Evolutionary conservation across 2,797 vertebrate genomes (phyloP).

Genomic region (Spheniscus humboldti): DNA sequence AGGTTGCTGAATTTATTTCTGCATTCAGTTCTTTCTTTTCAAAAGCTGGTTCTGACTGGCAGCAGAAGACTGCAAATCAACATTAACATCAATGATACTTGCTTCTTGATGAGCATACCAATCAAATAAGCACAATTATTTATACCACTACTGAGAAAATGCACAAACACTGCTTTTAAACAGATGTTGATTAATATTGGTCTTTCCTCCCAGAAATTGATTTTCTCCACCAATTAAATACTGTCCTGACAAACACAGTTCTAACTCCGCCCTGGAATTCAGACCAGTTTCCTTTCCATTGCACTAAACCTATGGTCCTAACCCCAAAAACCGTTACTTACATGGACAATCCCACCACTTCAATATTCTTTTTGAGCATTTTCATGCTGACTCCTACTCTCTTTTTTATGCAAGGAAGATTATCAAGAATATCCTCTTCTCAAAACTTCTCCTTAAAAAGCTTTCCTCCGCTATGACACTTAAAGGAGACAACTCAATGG

Average conservation of each 20-base stretch:
- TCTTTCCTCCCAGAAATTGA: background rate
- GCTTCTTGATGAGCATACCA: background rate
- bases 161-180: background rate
- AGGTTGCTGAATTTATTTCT: background rate
- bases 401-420: background rate
- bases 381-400: background rate
- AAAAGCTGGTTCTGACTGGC: background rate
- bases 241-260: background rate
- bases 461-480: background rate
- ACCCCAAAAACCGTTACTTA: background rate
- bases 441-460: background rate
- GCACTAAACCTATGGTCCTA: background rate
- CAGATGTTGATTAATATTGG: conserved; percentile 13
- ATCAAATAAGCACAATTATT: conserved; percentile 19
- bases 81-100: background rate
- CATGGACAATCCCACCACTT: background rate
- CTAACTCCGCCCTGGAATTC: background rate
- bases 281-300: background rate
- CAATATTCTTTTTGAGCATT: background rate
- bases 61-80: background rate
- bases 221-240: conserved; percentile 33
- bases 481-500: background rate
- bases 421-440: background rate
- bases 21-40: background rate
- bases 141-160: background rate